phyloP scores from a whole-genome alignment of 2,797 vertebrate genomes.

The Oophaga sylvatica region DNA sequence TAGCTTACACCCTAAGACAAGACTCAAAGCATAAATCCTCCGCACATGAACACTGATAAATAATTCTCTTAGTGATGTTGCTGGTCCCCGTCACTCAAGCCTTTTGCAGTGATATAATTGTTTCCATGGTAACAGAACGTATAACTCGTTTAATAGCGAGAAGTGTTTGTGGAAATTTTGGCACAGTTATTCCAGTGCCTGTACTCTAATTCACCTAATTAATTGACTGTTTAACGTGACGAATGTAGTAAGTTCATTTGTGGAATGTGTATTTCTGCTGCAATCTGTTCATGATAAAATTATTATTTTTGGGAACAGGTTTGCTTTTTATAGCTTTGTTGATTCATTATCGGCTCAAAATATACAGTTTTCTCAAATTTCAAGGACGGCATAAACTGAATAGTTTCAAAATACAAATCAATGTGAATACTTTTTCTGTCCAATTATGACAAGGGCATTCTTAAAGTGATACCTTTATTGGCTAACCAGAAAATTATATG shows the following conservation, averaged over 20 bases:
- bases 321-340: slow-evolving; percentile 6
- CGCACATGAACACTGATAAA: background rate
- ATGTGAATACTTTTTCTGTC: too few species aligned
- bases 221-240: slow-evolving; percentile 1
- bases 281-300: background rate
- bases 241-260: slow-evolving; percentile 8
- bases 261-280: background rate
- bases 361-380: background rate
- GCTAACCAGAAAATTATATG: too few species aligned
- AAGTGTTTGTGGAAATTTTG: slow-evolving; percentile 1
- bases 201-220: background rate
- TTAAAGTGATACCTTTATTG: too few species aligned
- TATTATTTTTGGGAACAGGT: background rate
- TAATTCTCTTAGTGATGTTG: slow-evolving; percentile 12
- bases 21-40: background rate
- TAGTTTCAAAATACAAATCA: background rate
- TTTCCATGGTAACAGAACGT: slow-evolving; percentile 5
- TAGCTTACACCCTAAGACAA: background rate
- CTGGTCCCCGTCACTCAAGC: background rate
- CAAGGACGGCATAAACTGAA: background rate
- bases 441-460: too few species aligned
- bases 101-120: background rate
- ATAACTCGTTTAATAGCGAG: background rate
- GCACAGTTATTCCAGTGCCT: background rate
- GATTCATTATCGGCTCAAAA: background rate